Percentiles rank a stretch among this genome's conserved stretches.
phyloP scores from a whole-genome alignment of 2,113 vertebrate genomes.

The Cyrtonyx montezumae region DNA sequence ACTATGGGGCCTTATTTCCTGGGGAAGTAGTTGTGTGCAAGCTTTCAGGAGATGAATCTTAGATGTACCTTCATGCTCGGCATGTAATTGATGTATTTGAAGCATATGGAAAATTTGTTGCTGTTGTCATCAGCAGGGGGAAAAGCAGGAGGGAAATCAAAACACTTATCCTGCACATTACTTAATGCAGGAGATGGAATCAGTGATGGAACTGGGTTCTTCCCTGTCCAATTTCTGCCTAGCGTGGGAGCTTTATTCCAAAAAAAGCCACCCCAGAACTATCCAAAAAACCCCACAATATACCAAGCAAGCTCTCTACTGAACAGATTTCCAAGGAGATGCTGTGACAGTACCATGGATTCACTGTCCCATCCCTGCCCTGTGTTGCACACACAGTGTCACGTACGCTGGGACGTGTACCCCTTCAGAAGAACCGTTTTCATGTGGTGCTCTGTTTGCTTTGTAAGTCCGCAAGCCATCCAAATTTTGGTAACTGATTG shows the following conservation, averaged over 20 bases:
- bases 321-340: not conserved
- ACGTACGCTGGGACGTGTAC: not conserved
- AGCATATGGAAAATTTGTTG: not conserved
- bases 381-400: not conserved
- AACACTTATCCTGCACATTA: not conserved
- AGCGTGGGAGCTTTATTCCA: not conserved
- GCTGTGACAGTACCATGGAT: fast-evolving
- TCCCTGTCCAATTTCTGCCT: not conserved
- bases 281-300: not conserved
- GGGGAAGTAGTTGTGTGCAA: not conserved
- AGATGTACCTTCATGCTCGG: constrained; percentile 2
- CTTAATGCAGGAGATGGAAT: not conserved
- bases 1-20: constrained; percentile 20
- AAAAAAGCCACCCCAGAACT: not conserved
- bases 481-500: not conserved
- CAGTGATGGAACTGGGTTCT: not conserved
- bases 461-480: not conserved
- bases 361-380: not conserved
- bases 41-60: not conserved
- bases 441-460: not conserved
- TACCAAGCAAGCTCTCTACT: not conserved
- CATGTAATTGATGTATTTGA: not conserved
- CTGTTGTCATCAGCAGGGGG: not conserved
- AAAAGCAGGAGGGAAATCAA: not conserved
- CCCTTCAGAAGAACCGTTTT: not conserved